These are phyloP conservation scores for Gymnosoma rotundatum DNA, from an alignment of 2,888 invertebrate species.

Conservation along the genomic window DNA sequence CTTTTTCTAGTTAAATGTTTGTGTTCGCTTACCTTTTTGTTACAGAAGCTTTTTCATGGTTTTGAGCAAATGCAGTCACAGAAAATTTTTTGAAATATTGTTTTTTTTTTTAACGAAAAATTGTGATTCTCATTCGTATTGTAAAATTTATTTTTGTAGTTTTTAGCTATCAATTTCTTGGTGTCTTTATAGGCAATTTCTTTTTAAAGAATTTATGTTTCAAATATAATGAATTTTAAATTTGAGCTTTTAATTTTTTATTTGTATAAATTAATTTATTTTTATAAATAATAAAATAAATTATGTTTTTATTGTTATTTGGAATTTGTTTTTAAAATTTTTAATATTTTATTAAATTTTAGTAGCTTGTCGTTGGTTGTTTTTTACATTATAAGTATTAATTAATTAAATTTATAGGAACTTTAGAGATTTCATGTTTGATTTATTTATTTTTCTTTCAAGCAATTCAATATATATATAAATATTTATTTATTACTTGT, in stretches of 20 bases:
- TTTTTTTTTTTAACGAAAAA: neutral
- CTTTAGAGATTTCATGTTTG: slow-evolving; percentile 53
- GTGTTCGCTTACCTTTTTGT: slow-evolving; percentile 43
- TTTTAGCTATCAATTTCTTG: no score
- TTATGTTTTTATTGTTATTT: neutral
- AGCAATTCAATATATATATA: neutral
- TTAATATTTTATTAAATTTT: slow-evolving; percentile 18
- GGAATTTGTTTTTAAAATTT: slow-evolving; percentile 5
- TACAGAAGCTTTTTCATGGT: slow-evolving; percentile 42
- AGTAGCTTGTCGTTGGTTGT: slow-evolving; percentile 26
- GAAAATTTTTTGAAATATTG: neutral
- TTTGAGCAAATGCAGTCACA: slow-evolving; percentile 36
- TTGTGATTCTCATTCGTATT: no score
- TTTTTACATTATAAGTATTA: neutral
- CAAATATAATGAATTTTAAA: no score
- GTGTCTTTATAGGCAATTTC: no score
- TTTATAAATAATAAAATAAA: neutral
- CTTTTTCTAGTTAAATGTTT: neutral
- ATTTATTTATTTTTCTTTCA: slow-evolving; percentile 1
- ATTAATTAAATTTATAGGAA: slow-evolving; percentile 57
- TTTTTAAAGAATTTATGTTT: no score
- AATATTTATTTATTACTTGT: slow-evolving; percentile 14
- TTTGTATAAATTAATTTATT: neutral
- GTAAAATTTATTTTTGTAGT: no score
- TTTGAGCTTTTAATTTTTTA: neutral